These are phyloP conservation scores for Torymus tubicola DNA, from an alignment of 2,888 invertebrate genomes.

Conservation along the genomic window DNA sequence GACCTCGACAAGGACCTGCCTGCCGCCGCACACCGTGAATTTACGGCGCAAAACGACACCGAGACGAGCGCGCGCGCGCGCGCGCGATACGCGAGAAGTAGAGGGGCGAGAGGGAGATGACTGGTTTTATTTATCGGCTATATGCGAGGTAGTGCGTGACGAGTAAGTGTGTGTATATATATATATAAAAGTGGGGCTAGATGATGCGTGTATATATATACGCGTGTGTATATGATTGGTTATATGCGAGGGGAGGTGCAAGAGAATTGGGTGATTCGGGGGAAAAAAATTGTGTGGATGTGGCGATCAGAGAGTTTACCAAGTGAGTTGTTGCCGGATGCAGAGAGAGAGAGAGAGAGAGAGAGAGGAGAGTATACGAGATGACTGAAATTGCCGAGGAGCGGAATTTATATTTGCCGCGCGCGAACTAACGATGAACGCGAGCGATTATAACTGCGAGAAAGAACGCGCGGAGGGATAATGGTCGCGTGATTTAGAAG, in stretches of 20 bases:
- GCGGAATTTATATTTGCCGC: conserved; percentile 7
- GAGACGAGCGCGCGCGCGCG: conserved; percentile 22
- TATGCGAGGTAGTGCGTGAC: no score
- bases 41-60: conserved; percentile 43
- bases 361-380: no score
- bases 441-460: no score
- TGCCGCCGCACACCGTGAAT: conserved; percentile 13
- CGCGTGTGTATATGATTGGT: not conserved
- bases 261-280: not conserved
- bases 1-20: conserved; percentile 48
- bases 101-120: no score
- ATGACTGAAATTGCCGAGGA: no score
- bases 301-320: not conserved
- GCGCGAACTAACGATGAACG: not conserved
- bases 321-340: conserved; percentile 29
- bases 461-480: no score
- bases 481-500: no score
- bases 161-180: no score
- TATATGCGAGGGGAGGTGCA: conserved; percentile 11
- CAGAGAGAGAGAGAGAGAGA: no score
- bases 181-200: not conserved
- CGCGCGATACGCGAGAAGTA: not conserved
- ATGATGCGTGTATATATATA: not conserved
- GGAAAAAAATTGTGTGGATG: conserved; percentile 22
- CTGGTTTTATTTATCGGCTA: no score